phyloP scores from a whole-genome alignment of 2,113 vertebrate species.

The Micronycteris hirsuta region DNA sequence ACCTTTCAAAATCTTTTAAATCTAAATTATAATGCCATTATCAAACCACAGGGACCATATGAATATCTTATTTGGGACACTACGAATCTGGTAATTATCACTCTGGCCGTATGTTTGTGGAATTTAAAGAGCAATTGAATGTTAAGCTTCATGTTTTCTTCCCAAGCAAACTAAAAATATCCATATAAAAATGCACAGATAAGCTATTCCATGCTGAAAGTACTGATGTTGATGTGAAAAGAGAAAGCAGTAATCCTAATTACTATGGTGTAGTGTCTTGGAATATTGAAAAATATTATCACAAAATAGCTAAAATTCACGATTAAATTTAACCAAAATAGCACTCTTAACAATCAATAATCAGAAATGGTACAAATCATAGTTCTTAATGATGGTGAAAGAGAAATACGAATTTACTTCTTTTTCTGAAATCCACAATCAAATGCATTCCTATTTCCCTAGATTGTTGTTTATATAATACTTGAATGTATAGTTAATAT shows the following conservation, averaged over 20 bases:
- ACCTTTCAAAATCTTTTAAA: slow-evolving; percentile 33
- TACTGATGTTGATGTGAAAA: not conserved
- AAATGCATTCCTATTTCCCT: slow-evolving; percentile 9
- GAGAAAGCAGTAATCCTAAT: not conserved
- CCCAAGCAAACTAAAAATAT: not conserved
- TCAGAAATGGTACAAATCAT: not conserved
- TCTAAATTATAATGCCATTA: slow-evolving; percentile 42
- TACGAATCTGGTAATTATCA: not conserved
- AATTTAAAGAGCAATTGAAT: not conserved
- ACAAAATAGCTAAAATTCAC: slow-evolving; percentile 19
- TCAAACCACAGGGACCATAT: not conserved
- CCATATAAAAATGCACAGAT: not conserved
- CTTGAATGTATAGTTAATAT: slow-evolving; percentile 46
- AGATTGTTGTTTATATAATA: not conserved
- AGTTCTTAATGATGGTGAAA: not conserved
- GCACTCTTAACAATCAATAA: not conserved
- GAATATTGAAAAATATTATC: not conserved
- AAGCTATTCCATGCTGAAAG: not conserved
- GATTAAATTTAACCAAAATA: slow-evolving; percentile 1
- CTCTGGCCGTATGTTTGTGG: not conserved
- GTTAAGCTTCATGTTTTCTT: slow-evolving; percentile 9
- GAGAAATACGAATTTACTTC: not conserved
- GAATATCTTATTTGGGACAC: not conserved
- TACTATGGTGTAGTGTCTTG: not conserved
- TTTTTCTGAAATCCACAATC: slow-evolving; percentile 1